Base-by-base conservation (phyloP, 1,140 invertebrate species). In the Lysiphlebus fabarum region DNA sequence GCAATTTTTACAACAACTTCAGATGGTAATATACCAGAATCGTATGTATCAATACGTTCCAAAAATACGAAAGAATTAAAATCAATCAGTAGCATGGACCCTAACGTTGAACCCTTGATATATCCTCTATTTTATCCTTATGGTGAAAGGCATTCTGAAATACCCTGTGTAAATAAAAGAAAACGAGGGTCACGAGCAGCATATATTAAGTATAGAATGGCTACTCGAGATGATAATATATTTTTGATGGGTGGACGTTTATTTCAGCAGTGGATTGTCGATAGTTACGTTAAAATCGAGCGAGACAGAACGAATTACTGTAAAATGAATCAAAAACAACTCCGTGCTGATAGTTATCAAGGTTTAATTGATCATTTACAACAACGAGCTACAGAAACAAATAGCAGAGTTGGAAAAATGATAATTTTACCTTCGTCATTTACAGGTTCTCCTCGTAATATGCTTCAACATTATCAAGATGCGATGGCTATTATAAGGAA, bases 161-260 rank as follows among this genome's bases (percentile, higher is more conserved):
- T 50, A 36, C 7, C 11, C n/a, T n/a, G 33, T 9, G 49, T 50
- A 50, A 50, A 50, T 50, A 36, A 11, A 36, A 36, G 11, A 11
- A 33, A 36, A 50, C 17, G 49, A 36, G 49, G 17, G 34, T 34
- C 49, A 34, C 49, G 49, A 33, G 33, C 42, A 34, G 49, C 26
- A 9, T 50, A 50, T 50, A 34, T n/a, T 36, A 36, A 50, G 34
- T 50, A 50, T 36, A 50, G 34, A 50, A 34, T 50, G 49, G 49
- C 49, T 11, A 12, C 11, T 12, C 11, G 42, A 44, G 42, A 44
- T 44, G 42, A 44, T 47, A 58, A 58, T 51, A 45, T 58, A 33
- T 50, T 58, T 51, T 45, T 58, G 34, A 40, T 51, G n/a, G 57
- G 57, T 50, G 17, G n/a, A n/a, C n/a, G n/a, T n/a, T n/a, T n/a